Conservation (phyloP, 2,113 vertebrate species). For the Neolamprologus falcicula region DNA sequence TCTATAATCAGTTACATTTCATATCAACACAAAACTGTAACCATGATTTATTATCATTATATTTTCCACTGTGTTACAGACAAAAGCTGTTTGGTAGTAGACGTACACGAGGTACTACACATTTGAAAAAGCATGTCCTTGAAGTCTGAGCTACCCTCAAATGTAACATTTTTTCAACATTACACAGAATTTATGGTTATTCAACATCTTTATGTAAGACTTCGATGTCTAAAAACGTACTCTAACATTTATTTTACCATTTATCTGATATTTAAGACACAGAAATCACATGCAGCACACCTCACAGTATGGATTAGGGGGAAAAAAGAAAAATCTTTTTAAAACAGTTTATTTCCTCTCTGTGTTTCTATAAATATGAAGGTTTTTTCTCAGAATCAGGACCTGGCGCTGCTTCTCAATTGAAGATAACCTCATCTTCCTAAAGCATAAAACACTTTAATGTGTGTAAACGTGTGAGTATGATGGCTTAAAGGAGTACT, state of each 20-base stretch:
- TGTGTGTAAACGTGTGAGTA: neutral
- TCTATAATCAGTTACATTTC: neutral
- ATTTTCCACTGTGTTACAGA: neutral
- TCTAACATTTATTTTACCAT: neutral
- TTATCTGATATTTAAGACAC: neutral
- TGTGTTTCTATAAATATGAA: neutral
- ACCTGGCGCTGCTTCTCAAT: neutral
- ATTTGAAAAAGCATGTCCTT: neutral
- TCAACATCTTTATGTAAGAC: neutral
- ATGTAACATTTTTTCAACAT: neutral
- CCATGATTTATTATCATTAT: neutral
- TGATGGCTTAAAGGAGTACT: neutral
- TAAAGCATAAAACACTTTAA: neutral
- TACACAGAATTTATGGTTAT: neutral
- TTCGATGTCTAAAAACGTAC: neutral
- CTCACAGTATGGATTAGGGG: neutral
- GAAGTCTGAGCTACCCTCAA: neutral
- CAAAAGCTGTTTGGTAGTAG: neutral
- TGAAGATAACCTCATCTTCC: neutral
- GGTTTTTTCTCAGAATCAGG: neutral
- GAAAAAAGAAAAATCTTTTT: rapidly evolving
- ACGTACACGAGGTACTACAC: neutral
- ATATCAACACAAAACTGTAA: neutral
- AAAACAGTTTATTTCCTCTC: neutral
- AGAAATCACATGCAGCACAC: neutral